Evolutionary conservation across 2,113 vertebrate genomes (phyloP).

Genomic region (Oxyruncus cristatus): DNA sequence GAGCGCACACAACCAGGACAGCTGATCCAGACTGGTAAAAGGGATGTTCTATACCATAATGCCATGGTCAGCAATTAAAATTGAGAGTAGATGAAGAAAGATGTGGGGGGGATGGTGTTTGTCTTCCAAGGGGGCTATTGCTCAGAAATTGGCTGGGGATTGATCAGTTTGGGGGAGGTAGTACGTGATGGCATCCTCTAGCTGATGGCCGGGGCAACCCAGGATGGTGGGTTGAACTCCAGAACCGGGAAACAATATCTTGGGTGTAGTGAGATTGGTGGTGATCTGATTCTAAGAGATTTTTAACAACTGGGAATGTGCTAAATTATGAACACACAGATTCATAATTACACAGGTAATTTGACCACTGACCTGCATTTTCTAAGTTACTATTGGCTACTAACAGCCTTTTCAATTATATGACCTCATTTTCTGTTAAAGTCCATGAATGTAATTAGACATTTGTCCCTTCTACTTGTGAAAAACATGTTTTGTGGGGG

Average conservation of each 20-base stretch:
- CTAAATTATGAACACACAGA: not conserved
- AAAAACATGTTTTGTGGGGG: rapidly evolving
- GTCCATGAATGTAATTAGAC: not conserved
- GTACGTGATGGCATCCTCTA: not conserved
- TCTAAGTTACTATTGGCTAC: not conserved
- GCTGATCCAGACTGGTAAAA: not conserved
- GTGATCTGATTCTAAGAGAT: not conserved
- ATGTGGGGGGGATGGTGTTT: rapidly evolving
- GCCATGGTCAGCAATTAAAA: not conserved
- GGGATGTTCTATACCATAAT: not conserved
- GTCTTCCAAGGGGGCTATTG: not conserved
- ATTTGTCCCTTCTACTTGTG: not conserved
- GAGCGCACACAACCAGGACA: not conserved
- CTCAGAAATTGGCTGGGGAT: not conserved
- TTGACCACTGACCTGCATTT: not conserved
- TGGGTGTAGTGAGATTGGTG: not conserved
- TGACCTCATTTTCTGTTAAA: not conserved
- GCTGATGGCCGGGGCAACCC: not conserved
- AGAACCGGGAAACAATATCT: not conserved
- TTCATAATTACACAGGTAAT: not conserved
- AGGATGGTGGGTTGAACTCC: not conserved
- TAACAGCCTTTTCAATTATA: not conserved
- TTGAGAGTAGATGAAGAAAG: not conserved
- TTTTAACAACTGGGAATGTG: not conserved
- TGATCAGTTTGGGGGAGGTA: not conserved